Evolutionary conservation across 2,797 vertebrate species (phyloP).

Genomic region (Betta splendens): DNA sequence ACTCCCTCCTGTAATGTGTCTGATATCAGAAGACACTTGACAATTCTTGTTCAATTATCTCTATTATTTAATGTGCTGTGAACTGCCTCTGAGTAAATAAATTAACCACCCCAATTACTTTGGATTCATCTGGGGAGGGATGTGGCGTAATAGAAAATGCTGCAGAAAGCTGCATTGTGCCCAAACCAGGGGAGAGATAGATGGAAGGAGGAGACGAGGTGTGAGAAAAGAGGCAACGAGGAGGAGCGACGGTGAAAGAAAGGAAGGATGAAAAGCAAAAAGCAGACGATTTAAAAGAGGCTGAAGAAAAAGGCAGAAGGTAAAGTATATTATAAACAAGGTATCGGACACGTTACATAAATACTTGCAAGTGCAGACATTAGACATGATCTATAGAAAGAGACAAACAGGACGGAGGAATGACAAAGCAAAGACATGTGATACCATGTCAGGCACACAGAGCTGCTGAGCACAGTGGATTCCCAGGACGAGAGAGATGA

Average conservation of each 20-base stretch:
- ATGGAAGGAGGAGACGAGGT: constrained; percentile 4
- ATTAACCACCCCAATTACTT: constrained; percentile 99
- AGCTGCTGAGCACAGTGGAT: constrained; percentile 53
- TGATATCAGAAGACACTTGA: constrained; percentile 99
- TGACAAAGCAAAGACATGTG: constrained; percentile 51
- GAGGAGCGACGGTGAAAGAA: constrained; percentile 22
- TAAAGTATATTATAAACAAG: background rate
- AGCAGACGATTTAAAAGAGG: background rate
- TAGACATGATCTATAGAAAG: constrained; percentile 7
- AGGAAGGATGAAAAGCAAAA: constrained; percentile 49
- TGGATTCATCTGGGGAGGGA: constrained; percentile 97
- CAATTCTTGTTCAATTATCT: constrained; percentile 99
- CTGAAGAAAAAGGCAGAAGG: background rate
- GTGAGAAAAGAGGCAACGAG: constrained; percentile 22
- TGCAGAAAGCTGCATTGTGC: constrained; percentile 90
- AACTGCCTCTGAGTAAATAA: constrained; percentile 99
- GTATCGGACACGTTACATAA: background rate
- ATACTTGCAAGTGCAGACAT: background rate
- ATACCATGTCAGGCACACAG: constrained; percentile 41
- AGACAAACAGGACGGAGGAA: background rate
- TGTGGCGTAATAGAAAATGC: constrained; percentile 89
- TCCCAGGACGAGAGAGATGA: constrained; percentile 69
- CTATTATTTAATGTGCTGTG: constrained; percentile 99
- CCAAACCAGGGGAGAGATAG: constrained; percentile 76
- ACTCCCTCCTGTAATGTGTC: constrained; percentile 99